Evolutionary conservation across 2,888 invertebrate genomes (phyloP).

Genomic region (Troides oblongomaculatus): DNA sequence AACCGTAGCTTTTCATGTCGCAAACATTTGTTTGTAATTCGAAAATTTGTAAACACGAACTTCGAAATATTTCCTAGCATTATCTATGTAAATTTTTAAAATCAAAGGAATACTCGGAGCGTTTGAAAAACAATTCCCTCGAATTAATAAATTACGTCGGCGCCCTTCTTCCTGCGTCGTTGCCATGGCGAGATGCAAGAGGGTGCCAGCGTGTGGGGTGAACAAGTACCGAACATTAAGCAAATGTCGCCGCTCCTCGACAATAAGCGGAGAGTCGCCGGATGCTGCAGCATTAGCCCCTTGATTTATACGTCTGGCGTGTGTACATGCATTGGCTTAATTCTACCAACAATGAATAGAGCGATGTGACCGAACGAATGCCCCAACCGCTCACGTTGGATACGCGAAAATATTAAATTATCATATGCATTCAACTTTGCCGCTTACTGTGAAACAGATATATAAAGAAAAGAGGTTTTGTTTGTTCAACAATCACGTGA

Average conservation of each 20-base stretch:
- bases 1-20: background rate
- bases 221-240: slow-evolving; percentile 46
- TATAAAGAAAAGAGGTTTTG: no score
- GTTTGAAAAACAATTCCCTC: slow-evolving; percentile 53
- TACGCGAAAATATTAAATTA: background rate
- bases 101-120: slow-evolving; percentile 36
- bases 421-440: no score
- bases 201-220: slow-evolving; percentile 34
- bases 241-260: slow-evolving; percentile 52
- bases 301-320: slow-evolving; percentile 77
- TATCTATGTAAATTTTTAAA: slow-evolving; percentile 10
- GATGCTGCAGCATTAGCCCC: slow-evolving; percentile 71
- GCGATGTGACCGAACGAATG: slow-evolving; percentile 38
- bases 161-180: slow-evolving; percentile 55
- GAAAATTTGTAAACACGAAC: background rate
- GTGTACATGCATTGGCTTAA: slow-evolving; percentile 57
- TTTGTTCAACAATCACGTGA: no score
- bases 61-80: background rate
- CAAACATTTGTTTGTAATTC: slow-evolving; percentile 1
- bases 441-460: no score
- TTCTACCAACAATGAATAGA: slow-evolving; percentile 64
- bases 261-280: slow-evolving; percentile 66
- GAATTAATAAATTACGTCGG: slow-evolving; percentile 66
- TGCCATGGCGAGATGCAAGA: slow-evolving; percentile 40
- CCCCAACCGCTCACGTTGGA: background rate